Evolutionary conservation across 1,140 invertebrate species (phyloP).

Genomic region (Mamestra configurata): DNA sequence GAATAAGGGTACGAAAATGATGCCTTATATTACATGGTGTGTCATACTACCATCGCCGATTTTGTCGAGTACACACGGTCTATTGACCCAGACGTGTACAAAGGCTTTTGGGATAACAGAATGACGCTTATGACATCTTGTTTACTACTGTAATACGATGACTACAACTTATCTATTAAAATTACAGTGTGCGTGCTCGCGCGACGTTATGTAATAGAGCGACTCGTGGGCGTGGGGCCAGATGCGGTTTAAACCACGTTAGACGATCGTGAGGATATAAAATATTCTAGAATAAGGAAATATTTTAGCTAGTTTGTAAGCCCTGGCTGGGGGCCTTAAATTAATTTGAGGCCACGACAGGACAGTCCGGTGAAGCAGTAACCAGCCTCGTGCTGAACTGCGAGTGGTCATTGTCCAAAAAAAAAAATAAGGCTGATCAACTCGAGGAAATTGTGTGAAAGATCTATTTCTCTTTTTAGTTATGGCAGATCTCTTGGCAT

Average conservation of each 20-base stretch:
- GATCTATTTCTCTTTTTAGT: not conserved
- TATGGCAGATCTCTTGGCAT: not conserved
- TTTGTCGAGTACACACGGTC: not conserved
- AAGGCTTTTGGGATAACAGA: not conserved
- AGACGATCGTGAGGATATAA: not conserved
- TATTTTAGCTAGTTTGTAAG: too few species aligned
- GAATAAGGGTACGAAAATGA: too few species aligned
- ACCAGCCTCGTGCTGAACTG: too few species aligned
- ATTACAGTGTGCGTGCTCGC: conserved; percentile 4
- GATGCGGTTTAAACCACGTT: not conserved
- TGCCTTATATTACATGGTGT: too few species aligned
- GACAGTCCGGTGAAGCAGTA: too few species aligned
- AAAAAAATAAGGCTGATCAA: conserved; percentile 2
- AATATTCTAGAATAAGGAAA: conserved; percentile 28
- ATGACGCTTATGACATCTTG: not conserved
- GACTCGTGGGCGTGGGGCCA: not conserved
- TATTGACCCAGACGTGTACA: not conserved
- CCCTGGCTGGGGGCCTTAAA: too few species aligned
- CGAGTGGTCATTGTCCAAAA: too few species aligned
- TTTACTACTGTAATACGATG: not conserved
- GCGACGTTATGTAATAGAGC: conserved; percentile 15
- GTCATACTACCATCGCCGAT: not conserved
- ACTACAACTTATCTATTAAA: conserved; percentile 30
- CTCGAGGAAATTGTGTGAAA: not conserved
- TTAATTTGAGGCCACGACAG: too few species aligned